Evolutionary conservation across 2,888 invertebrate genomes (phyloP), one percentile per base, ranked within the genome.

Genomic region (Microctonus brassicae): DNA sequence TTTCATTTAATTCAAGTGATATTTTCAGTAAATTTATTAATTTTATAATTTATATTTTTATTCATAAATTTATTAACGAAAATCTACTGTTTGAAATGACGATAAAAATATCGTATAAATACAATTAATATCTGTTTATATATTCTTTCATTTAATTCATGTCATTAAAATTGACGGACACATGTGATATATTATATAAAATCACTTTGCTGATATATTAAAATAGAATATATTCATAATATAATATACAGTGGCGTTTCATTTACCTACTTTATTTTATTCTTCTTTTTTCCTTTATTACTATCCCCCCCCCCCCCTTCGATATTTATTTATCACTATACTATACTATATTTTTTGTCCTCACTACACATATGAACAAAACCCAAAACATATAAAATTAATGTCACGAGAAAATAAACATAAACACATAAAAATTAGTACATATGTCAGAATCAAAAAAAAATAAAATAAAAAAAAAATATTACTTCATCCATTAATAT

Each of bases 231-330:
- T 10, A n/a, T n/a, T n/a, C n/a, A n/a, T 10, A 10, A 36, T 47
- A 47, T 47, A 17, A n/a, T n/a, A 2, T n/a, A 47, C 5, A 17
- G 47, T 4, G n/a, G 11, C 11, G 13, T 4, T 13, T 55, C 26
- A 55, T 55, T 53, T 13, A 39, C n/a, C n/a, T 34, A 55, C 24
- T 52, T 65, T 65, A 11, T 34, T 61, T 61, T 58, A 29, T 58
- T 29, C 13, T 39, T 5, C 2, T 39, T 39, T 3, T 3, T n/a
- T 36, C n/a, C n/a, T n/a, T 2, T 39, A 11, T 5, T 39, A 5
- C 13, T 5, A n/a, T 4, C 13, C 39, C 39, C 39, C n/a, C n/a
- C 39, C n/a, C n/a, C 29, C 7, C 34, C 17, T 34, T 39, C 61
- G n/a, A n/a, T n/a, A n/a, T n/a, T n/a, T n/a, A n/a, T 22, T 2